These are phyloP conservation scores for Parthenolecanium corni DNA, from an alignment of 2,888 invertebrate species.

Conservation along the genomic window DNA sequence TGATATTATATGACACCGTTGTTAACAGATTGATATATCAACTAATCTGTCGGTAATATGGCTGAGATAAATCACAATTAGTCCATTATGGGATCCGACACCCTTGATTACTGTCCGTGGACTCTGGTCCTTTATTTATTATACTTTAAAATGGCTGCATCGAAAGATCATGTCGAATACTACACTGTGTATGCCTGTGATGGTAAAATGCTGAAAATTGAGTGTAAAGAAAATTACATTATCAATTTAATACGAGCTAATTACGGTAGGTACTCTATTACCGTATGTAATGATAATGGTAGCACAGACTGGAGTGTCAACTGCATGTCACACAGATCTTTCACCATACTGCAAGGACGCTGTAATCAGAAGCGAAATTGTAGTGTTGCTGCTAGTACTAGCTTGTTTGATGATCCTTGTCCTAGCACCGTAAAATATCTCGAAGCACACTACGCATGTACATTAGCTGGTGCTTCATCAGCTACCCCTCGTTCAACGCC, in stretches of 20 bases:
- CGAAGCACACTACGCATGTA: slow-evolving; percentile 86
- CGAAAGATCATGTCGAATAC: slow-evolving; percentile 41
- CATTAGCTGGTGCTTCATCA: slow-evolving; percentile 74
- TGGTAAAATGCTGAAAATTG: slow-evolving; percentile 76
- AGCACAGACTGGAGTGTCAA: slow-evolving; percentile 94
- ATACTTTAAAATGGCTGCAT: slow-evolving; percentile 2
- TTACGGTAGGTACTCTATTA: slow-evolving; percentile 88
- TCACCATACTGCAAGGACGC: slow-evolving; percentile 77
- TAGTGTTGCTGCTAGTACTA: slow-evolving; percentile 76
- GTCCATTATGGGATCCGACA: slow-evolving; percentile 16
- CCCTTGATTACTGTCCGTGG: slow-evolving; percentile 14
- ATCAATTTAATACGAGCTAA: slow-evolving; percentile 87
- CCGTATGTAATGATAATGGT: slow-evolving; percentile 91
- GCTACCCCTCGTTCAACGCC: slow-evolving; percentile 75
- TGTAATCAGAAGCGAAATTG: slow-evolving; percentile 84
- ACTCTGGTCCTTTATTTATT: slow-evolving; percentile 19
- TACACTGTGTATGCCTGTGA: slow-evolving; percentile 90
- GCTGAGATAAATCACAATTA: too few relatives aligned
- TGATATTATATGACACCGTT: too few relatives aligned
- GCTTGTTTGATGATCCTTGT: slow-evolving; percentile 84
- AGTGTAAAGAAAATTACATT: slow-evolving; percentile 76
- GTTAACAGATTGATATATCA: too few relatives aligned
- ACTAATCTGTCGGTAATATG: too few relatives aligned
- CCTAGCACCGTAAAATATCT: slow-evolving; percentile 83
- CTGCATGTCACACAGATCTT: slow-evolving; percentile 83